These are phyloP conservation scores for Chamaea fasciata DNA, from an alignment of 2,113 vertebrate genomes.

Conservation along the genomic window DNA sequence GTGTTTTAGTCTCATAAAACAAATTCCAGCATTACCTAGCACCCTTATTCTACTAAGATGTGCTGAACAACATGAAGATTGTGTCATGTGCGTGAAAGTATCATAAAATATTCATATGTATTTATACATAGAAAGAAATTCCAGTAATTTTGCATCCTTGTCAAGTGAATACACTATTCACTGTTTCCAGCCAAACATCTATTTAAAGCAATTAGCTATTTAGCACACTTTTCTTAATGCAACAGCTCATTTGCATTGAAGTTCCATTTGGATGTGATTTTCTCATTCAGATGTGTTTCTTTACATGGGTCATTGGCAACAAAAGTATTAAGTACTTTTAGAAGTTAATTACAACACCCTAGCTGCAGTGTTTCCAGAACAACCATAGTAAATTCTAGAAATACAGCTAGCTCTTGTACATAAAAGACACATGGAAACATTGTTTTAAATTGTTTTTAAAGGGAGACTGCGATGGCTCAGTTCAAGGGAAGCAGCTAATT, in stretches of 20 bases:
- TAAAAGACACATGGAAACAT: neutral
- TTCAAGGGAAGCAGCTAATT: neutral
- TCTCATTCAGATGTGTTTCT: neutral
- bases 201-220: slow-evolving; percentile 24
- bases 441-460: neutral
- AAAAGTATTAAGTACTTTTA: neutral
- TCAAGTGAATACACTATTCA: neutral
- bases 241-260: neutral
- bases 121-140: neutral
- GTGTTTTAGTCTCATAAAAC: neutral
- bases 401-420: neutral
- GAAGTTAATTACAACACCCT: neutral
- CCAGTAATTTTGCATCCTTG: neutral
- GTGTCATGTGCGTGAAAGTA: neutral
- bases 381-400: neutral
- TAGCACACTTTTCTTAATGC: slow-evolving; percentile 16
- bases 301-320: neutral
- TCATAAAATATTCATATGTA: slow-evolving; percentile 16
- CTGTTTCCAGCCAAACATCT: slow-evolving; percentile 32
- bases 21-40: neutral
- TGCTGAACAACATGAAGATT: neutral
- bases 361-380: neutral
- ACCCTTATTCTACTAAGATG: neutral
- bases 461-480: neutral
- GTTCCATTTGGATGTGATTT: neutral